Conservation (phyloP, 1,140 invertebrate genomes). For the Vanessa tameamea region DNA sequence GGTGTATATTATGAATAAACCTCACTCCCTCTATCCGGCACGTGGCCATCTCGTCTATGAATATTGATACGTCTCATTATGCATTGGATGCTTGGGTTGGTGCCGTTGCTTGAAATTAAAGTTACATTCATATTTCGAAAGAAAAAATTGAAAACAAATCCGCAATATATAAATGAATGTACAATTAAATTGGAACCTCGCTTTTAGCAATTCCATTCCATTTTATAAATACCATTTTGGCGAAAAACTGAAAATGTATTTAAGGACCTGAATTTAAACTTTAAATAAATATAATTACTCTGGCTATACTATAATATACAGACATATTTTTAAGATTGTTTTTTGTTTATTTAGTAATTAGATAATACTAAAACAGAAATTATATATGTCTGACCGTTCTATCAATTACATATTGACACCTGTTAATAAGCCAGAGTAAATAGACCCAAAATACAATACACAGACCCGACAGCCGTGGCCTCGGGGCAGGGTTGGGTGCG, state of each 20-base stretch:
- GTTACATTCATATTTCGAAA: background rate
- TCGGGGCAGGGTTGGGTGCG: conserved; percentile 49
- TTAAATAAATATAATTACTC: too few species aligned
- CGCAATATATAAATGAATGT: conserved; percentile 6
- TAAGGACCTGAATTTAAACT: too few species aligned
- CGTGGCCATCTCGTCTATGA: conserved; percentile 58
- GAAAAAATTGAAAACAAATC: conserved; percentile 4
- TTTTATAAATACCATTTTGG: too few species aligned
- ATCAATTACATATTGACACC: conserved; percentile 30
- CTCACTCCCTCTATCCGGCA: conserved; percentile 52
- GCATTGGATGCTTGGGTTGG: conserved; percentile 38
- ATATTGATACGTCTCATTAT: conserved; percentile 60
- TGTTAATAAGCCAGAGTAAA: conserved; percentile 35
- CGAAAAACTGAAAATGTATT: too few species aligned
- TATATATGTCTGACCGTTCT: conserved; percentile 10
- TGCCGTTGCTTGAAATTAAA: conserved; percentile 33
- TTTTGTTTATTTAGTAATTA: too few species aligned
- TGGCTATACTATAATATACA: too few species aligned
- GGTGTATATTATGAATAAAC: conserved; percentile 36
- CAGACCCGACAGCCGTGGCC: conserved; percentile 49
- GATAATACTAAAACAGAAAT: background rate
- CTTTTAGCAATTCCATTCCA: too few species aligned
- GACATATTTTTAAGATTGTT: too few species aligned
- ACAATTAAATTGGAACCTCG: background rate
- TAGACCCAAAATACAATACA: conserved; percentile 59